These are phyloP conservation scores for Tetrapedia diversipes DNA, from an alignment of 2,888 invertebrate genomes.

Conservation along the genomic window DNA sequence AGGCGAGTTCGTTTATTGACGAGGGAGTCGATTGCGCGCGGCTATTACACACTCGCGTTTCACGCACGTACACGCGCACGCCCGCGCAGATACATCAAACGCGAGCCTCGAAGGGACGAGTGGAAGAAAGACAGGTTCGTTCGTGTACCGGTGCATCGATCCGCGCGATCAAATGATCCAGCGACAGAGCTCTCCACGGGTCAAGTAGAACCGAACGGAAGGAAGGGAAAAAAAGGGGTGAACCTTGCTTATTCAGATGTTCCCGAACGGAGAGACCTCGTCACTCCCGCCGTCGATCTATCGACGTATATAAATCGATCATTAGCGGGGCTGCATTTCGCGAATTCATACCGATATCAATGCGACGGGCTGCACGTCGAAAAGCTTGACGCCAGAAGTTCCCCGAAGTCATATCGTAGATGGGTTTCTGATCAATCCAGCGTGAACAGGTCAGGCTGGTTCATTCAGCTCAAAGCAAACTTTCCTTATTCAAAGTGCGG, in stretches of 20 bases:
- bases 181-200: constrained; percentile 53
- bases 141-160: constrained; percentile 2
- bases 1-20: constrained; percentile 75
- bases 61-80: background rate
- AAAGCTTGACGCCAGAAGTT: constrained; percentile 36
- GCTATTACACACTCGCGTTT: constrained; percentile 42
- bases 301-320: constrained; percentile 42
- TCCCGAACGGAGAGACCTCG: constrained; percentile 38
- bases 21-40: constrained; percentile 60
- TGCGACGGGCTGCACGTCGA: constrained; percentile 3
- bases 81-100: background rate
- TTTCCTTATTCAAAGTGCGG: constrained; percentile 38
- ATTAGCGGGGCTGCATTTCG: constrained; percentile 52
- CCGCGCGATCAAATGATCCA: constrained; percentile 54
- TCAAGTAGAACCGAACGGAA: constrained; percentile 74
- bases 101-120: constrained; percentile 10
- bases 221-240: constrained; percentile 37
- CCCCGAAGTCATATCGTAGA: constrained; percentile 42
- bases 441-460: background rate
- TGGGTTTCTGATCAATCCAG: constrained; percentile 56
- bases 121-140: constrained; percentile 13
- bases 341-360: constrained; percentile 29
- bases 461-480: constrained; percentile 27
- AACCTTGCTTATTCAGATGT: constrained; percentile 72
- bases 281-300: constrained; percentile 42